These are phyloP conservation scores for Pyrocephalus nanus DNA, from an alignment of 2,797 vertebrate genomes.

Conservation along the genomic window DNA sequence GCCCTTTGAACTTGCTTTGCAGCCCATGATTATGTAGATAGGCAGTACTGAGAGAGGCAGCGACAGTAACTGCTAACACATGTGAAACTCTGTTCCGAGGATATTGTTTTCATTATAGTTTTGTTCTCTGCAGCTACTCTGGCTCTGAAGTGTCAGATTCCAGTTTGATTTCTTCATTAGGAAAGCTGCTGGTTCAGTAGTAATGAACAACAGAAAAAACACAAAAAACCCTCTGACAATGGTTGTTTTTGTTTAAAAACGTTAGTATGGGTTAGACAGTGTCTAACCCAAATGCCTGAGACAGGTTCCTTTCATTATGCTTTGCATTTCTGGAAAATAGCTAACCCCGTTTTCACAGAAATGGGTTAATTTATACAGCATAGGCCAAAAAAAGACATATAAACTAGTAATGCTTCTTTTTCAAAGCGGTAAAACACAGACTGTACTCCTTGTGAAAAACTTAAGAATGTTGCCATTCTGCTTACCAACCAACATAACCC, in stretches of 20 bases:
- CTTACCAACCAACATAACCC: neutral
- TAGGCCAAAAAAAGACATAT: neutral
- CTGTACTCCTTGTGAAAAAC: neutral
- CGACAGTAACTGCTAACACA: conserved; percentile 61
- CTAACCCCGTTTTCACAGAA: conserved; percentile 35
- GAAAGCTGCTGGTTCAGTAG: conserved; percentile 21
- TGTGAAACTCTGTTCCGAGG: conserved; percentile 37
- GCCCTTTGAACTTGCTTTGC: neutral
- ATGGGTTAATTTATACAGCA: conserved; percentile 1
- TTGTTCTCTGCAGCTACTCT: conserved; percentile 53
- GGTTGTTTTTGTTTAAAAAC: conserved; percentile 29
- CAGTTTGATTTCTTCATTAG: conserved; percentile 63
- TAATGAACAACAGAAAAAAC: conserved; percentile 19
- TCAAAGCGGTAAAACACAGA: neutral
- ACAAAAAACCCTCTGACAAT: neutral
- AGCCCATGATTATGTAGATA: neutral
- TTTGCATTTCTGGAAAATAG: conserved; percentile 54
- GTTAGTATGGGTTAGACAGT: neutral
- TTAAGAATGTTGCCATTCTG: neutral
- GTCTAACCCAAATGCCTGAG: neutral
- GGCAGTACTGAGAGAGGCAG: neutral
- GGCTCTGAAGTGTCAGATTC: conserved; percentile 50
- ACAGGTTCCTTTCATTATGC: conserved; percentile 3
- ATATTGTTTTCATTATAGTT: conserved; percentile 63
- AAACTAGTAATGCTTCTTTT: neutral